Conservation (phyloP, 2,888 invertebrate species). For the Synanthedon formicaeformis region DNA sequence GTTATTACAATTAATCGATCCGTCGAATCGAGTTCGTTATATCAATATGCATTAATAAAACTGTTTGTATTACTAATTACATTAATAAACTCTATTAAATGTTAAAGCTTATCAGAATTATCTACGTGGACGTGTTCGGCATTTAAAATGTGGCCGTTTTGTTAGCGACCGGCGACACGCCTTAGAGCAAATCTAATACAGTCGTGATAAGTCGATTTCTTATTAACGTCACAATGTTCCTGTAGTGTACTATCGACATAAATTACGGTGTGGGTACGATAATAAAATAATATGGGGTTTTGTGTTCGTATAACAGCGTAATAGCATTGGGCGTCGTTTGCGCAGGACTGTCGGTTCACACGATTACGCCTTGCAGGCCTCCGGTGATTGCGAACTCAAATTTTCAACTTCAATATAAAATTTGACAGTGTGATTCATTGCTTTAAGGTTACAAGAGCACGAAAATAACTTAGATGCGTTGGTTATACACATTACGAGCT, state of each 20-base stretch:
- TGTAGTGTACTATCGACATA: slow-evolving; percentile 12
- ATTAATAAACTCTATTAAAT: not conserved
- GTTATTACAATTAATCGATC: not conserved
- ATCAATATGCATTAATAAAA: not conserved
- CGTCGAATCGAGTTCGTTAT: not conserved
- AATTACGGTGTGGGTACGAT: slow-evolving; percentile 36
- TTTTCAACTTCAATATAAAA: slow-evolving; percentile 1
- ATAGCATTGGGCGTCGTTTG: slow-evolving; percentile 14
- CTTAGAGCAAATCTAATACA: slow-evolving; percentile 24
- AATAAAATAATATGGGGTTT: slow-evolving; percentile 47
- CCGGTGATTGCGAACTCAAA: slow-evolving; percentile 9
- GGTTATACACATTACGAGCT: too few relatives aligned
- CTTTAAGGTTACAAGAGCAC: not conserved
- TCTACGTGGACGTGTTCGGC: not conserved
- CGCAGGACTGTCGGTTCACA: slow-evolving; percentile 14
- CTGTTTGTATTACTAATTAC: not conserved
- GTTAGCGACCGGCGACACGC: slow-evolving; percentile 13
- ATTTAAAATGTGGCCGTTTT: not conserved
- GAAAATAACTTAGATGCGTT: too few relatives aligned
- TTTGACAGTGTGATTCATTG: slow-evolving; percentile 1
- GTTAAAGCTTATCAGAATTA: not conserved
- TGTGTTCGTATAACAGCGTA: slow-evolving; percentile 28
- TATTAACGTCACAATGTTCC: slow-evolving; percentile 41
- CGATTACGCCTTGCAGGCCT: slow-evolving; percentile 24
- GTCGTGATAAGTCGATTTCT: slow-evolving; percentile 44